Base-by-base conservation (phyloP, 2,113 vertebrate species). In the Struthidea cinerea region DNA sequence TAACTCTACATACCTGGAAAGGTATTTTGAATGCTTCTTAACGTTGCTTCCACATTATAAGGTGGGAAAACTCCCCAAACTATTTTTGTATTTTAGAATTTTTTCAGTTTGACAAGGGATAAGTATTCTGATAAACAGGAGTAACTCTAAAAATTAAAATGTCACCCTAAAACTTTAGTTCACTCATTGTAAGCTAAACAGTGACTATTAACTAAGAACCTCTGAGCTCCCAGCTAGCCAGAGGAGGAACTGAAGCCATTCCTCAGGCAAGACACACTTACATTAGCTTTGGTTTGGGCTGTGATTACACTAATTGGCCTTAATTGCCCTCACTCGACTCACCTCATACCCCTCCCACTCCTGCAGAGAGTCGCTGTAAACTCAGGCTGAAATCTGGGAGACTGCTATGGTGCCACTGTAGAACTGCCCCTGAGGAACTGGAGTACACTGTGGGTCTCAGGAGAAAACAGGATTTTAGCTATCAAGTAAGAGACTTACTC, bases 181-280 rank as follows among this genome's bases (percentile, higher is more conserved):
- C 65, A 41, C 20, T 55, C 5, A 8, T 6, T 44, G 4, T 10
- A 76, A 76, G 13, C 13, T 49, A 53, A 89, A 44, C 17, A 78
- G 26, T 10, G 3, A 16, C 19, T 20, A 22, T n/a, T 16, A 83
- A 27, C 28, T 28, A 2, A 68, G 13, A 52, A 19, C 5, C 15
- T 17, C 46, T 5, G 1, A 46, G 4, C 47, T 70, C 22, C 12
- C 19, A 79, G 9, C 6, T 6, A 53, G 16, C 10, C 12, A 73
- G 16, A 4, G 4, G 4, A 13, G 41, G 24, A 74, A 13, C 35
- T 11, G 0, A 60, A 84, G 5, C 2, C 0, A 0, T 24, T 32
- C 9, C 4, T n/a, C 8, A 18, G 6, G 3, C 12, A 49, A 30
- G 41, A 14, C 42, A n/a, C 26, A 7, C 3, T 14, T 4, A 20